Evolutionary conservation across 2,888 invertebrate genomes (phyloP).

Genomic region (Venusia cambrica): DNA sequence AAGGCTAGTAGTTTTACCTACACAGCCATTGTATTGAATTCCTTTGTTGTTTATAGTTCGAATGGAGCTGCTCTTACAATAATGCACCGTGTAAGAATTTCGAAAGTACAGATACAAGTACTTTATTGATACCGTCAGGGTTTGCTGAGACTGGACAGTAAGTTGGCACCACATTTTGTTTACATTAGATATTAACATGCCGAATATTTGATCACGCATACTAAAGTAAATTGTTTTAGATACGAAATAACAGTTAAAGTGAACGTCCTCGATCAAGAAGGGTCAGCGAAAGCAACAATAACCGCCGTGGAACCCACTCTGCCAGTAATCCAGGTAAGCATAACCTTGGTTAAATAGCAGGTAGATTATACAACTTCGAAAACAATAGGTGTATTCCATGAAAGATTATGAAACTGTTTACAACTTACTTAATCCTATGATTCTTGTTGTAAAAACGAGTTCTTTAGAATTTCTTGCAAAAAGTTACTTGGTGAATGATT

Average conservation of each 20-base stretch:
- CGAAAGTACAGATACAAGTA: slow-evolving; percentile 25
- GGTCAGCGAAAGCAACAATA: slow-evolving; percentile 31
- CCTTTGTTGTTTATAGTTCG: slow-evolving; percentile 33
- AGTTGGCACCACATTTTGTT: slow-evolving; percentile 23
- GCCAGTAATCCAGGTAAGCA: slow-evolving; percentile 47
- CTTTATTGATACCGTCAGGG: slow-evolving; percentile 38
- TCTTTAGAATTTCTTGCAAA: too few relatives aligned
- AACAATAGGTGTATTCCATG: too few relatives aligned
- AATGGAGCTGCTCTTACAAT: slow-evolving; percentile 40
- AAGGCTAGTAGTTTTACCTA: too few relatives aligned
- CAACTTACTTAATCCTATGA: too few relatives aligned
- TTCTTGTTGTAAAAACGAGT: too few relatives aligned
- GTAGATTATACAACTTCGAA: too few relatives aligned
- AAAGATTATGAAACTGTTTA: too few relatives aligned
- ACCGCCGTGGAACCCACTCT: slow-evolving; percentile 31
- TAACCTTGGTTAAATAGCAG: too few relatives aligned
- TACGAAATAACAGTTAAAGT: slow-evolving; percentile 38
- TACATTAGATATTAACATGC: background rate
- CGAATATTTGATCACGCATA: too few relatives aligned
- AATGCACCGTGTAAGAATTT: slow-evolving; percentile 33
- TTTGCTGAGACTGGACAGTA: slow-evolving; percentile 42
- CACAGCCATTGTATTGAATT: too few relatives aligned
- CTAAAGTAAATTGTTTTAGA: too few relatives aligned
- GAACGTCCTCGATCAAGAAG: slow-evolving; percentile 30
- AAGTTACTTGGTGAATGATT: too few relatives aligned